Evolutionary conservation across 2,888 invertebrate genomes (phyloP).

Genomic region (Ischnura elegans): DNA sequence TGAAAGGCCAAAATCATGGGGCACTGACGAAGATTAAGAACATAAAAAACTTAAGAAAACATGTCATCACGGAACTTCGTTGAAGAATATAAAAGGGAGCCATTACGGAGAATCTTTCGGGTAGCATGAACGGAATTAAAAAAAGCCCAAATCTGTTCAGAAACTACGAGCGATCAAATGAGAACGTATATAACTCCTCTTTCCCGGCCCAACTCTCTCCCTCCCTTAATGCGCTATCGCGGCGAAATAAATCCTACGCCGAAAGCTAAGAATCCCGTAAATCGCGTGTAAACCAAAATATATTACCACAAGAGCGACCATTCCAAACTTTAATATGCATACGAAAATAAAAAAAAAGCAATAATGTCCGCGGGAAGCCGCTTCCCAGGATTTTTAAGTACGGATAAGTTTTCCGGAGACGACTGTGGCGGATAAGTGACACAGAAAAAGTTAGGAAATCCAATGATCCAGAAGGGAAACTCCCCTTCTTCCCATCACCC

Average conservation of each 20-base stretch:
- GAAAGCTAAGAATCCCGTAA: neutral
- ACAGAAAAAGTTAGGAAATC: constrained; percentile 25
- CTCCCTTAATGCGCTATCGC: neutral
- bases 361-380: neutral
- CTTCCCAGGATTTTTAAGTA: neutral
- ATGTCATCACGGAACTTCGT: too few species aligned
- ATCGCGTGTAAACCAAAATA: neutral
- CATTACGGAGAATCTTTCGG: too few species aligned
- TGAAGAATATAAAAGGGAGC: too few species aligned
- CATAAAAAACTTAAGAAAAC: too few species aligned
- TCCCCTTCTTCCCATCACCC: neutral
- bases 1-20: too few species aligned
- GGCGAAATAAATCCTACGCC: neutral
- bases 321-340: constrained; percentile 12
- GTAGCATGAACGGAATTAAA: too few species aligned
- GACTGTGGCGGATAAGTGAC: constrained; percentile 27
- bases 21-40: too few species aligned
- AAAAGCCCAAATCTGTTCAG: too few species aligned
- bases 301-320: neutral
- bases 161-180: too few species aligned
- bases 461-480: constrained; percentile 47
- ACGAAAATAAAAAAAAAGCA: neutral
- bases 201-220: neutral
- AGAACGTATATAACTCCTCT: too few species aligned
- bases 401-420: constrained; percentile 36